Evolutionary conservation across 2,797 vertebrate genomes (phyloP).

Genomic region (Psittacula echo): DNA sequence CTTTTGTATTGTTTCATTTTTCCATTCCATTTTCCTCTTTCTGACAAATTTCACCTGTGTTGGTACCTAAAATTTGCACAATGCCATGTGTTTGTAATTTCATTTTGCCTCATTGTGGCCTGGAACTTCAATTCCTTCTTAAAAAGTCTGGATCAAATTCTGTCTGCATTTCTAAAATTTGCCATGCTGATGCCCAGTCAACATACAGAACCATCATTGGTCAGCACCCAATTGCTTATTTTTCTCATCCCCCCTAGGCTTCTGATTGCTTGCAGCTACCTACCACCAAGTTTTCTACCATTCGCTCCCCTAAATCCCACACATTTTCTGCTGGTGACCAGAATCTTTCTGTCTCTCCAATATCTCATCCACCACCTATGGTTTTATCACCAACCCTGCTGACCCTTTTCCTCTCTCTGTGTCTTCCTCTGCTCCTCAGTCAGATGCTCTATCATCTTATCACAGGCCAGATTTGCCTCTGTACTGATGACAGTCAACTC

Average conservation of each 20-base stretch:
- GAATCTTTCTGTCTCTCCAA: not conserved
- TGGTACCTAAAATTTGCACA: not conserved
- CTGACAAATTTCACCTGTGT: not conserved
- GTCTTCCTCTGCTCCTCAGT: not conserved
- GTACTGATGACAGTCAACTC: not conserved
- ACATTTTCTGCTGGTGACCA: not conserved
- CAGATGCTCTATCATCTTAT: not conserved
- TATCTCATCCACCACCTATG: not conserved
- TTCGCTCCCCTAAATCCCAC: not conserved
- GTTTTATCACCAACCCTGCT: not conserved
- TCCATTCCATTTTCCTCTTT: not conserved
- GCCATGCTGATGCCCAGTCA: not conserved
- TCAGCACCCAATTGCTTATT: not conserved
- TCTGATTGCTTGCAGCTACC: not conserved
- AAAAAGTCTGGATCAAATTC: not conserved
- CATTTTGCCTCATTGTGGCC: not conserved
- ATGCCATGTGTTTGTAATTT: not conserved
- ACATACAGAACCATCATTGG: not conserved
- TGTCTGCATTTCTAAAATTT: not conserved
- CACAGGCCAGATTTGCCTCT: not conserved
- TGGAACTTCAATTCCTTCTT: not conserved
- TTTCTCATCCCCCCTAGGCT: not conserved
- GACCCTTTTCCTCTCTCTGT: not conserved
- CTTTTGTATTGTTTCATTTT: not conserved
- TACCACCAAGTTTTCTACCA: not conserved